These are phyloP conservation scores for Pseudorasbora parva DNA, from an alignment of 2,113 vertebrate genomes.

Conservation along the genomic window DNA sequence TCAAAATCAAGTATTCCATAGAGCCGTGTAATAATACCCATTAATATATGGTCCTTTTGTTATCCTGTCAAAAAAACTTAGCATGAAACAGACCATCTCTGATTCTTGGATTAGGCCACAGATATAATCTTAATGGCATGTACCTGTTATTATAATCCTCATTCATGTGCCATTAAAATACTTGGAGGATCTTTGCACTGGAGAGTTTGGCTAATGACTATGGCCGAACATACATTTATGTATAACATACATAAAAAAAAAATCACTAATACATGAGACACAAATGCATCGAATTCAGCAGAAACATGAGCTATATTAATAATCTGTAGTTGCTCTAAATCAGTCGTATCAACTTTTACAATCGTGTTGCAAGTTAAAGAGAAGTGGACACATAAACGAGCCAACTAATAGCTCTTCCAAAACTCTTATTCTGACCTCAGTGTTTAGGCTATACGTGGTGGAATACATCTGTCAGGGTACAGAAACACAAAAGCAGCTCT, in stretches of 20 bases:
- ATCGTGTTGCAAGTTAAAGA: constrained; percentile 43
- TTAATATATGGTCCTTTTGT: not conserved
- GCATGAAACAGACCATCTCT: not conserved
- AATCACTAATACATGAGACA: too few species aligned
- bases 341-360: not conserved
- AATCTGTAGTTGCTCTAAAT: not conserved
- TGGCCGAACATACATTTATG: too few species aligned
- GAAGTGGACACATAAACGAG: constrained; percentile 61
- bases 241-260: not conserved
- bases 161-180: not conserved
- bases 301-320: not conserved
- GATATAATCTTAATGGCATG: not conserved
- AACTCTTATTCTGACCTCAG: constrained; percentile 29
- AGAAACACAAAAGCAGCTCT: not conserved
- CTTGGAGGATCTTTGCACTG: not conserved
- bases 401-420: not conserved
- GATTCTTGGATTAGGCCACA: not conserved
- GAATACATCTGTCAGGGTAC: not conserved
- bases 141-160: constrained; percentile 6
- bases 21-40: not conserved
- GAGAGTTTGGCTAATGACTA: not conserved
- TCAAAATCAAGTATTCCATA: not conserved
- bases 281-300: not conserved
- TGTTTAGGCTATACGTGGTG: constrained; percentile 7
- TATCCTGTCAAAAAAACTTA: not conserved